Percentiles rank a stretch among this genome's conserved stretches.
Conservation (phyloP, 2,797 vertebrate species). For the Setipinna tenuifilis region DNA sequence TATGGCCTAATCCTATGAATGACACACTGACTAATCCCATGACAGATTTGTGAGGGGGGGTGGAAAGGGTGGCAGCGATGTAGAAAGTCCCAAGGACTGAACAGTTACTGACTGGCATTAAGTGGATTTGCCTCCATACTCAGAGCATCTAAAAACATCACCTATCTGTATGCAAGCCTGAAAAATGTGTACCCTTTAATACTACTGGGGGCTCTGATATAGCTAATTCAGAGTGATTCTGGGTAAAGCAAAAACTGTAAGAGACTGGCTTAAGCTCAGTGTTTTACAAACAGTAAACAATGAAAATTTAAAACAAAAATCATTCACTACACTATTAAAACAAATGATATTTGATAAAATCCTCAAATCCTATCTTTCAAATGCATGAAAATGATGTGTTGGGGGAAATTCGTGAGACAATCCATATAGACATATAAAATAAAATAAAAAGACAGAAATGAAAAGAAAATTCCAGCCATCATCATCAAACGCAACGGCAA, state of each 20-base stretch:
- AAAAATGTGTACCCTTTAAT: neutral
- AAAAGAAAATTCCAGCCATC: neutral
- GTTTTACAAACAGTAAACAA: neutral
- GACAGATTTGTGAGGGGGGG: neutral
- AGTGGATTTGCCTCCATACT: constrained; percentile 29
- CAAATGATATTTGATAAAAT: neutral
- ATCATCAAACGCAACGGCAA: constrained; percentile 43
- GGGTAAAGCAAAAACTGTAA: neutral
- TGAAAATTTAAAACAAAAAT: neutral
- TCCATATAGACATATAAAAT: neutral
- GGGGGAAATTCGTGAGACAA: neutral
- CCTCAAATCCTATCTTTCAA: neutral
- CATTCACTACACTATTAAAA: neutral
- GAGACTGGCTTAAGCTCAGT: neutral
- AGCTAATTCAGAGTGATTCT: neutral
- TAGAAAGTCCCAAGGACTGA: constrained; percentile 10
- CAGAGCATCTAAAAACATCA: neutral
- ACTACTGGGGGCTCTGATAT: neutral
- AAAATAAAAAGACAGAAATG: neutral
- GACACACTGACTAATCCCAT: constrained; percentile 23
- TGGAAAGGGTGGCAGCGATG: neutral
- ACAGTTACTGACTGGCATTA: neutral
- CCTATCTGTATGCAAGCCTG: neutral
- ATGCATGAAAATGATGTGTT: neutral
- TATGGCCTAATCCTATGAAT: constrained; percentile 24